Percentiles rank a stretch among this genome's conserved stretches.
These are phyloP conservation scores for Cheilosia scutellata DNA, from an alignment of 2,888 invertebrate species.

Conservation along the genomic window DNA sequence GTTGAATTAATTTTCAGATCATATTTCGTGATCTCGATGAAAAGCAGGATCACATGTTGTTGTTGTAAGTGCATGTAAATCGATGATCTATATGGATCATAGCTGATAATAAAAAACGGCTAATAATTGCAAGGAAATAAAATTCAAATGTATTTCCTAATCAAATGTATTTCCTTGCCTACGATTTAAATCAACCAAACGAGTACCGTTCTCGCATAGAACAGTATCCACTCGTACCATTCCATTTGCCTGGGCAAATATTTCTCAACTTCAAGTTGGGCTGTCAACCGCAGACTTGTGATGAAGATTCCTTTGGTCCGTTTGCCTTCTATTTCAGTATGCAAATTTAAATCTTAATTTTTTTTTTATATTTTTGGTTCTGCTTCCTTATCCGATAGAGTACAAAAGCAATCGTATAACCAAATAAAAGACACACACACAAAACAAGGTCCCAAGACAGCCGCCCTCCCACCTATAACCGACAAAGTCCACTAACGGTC, in stretches of 20 bases:
- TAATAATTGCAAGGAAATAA: too few relatives aligned
- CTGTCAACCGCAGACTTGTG: conserved; percentile 36
- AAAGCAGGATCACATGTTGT: too few relatives aligned
- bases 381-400: conserved; percentile 43
- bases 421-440: conserved; percentile 40
- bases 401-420: conserved; percentile 31
- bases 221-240: not conserved
- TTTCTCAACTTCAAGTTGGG: conserved; percentile 7
- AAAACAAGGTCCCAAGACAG: conserved; percentile 39
- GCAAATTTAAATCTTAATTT: conserved; percentile 43
- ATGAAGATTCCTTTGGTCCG: conserved; percentile 1
- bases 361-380: not conserved
- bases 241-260: conserved; percentile 18
- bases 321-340: not conserved
- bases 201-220: not conserved
- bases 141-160: too few relatives aligned
- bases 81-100: too few relatives aligned
- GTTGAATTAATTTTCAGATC: too few relatives aligned
- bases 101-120: too few relatives aligned
- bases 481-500: not conserved
- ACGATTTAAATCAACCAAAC: not conserved
- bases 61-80: too few relatives aligned
- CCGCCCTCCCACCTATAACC: not conserved
- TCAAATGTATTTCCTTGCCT: too few relatives aligned
- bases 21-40: too few relatives aligned